Evolutionary conservation across 1,140 invertebrate genomes (phyloP), one percentile per base, ranked within the genome.

Genomic region (Gryon sp.): DNA sequence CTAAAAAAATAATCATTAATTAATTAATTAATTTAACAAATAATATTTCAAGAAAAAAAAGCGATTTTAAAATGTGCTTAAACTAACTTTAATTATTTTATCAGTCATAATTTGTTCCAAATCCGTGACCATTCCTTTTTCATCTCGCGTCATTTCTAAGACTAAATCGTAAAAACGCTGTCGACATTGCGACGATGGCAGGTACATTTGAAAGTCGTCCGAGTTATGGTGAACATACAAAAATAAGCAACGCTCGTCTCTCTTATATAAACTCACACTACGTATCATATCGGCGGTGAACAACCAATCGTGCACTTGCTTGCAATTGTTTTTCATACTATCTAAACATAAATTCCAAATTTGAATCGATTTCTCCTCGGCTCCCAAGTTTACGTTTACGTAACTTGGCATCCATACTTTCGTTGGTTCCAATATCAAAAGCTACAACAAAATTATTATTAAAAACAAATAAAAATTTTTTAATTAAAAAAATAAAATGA

Each of bases 201-300:
- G 95, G 85, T 95, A 99, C 89, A 99, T 98, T 92, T 99, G 98
- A 89, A 99, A 99, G 90, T 99, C 98, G 84, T 99, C 97, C 4
- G 97, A 99, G 83, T 99, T 99, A 84, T 99, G 95, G 86, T 98
- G 95, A 15, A 99, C 98, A 87, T 99, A 99, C 0, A 99, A 90
- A 88, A 99, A 99, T 1, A 99, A 90, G 57, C 97, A 98, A 8
- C 98, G 90, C 82, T 98, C 96, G 87, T 99, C 98, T 46, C 97
- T 91, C 87, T 99, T 99, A 86, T 99, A 99, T 34, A 98, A 90
- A 86, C 95, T 97, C 20, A 99, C 95, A 69, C 96, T 96, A 74
- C 97, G 94, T 69, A 99, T 99, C 90, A 96, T 95, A 45, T 93
- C 93, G 0, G 95, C 94, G 0, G 93, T 95, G 85, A 99, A 99